Evolutionary conservation across 1,140 invertebrate genomes (phyloP), one percentile per base, ranked within the genome.

Genomic region (Spodoptera frugiperda): DNA sequence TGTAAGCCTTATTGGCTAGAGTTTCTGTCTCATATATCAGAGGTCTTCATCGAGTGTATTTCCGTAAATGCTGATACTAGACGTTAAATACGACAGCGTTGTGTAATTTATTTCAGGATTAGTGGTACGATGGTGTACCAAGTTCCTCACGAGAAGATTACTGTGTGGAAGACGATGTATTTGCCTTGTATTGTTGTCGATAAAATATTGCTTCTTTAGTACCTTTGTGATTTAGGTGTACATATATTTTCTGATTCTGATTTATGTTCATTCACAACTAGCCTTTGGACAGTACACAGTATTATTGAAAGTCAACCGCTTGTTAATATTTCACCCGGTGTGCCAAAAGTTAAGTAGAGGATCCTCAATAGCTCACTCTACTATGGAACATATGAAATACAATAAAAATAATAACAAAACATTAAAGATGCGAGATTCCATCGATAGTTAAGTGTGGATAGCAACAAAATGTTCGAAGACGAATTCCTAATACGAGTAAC

Each of bases 101-200:
- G 25, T 14, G 67, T 54, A 70, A 70, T 70, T 70, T 54, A 70
- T 70, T 70, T 53, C 19, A 70, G 49, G 67, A 70, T 70, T 70
- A 70, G 21, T 51, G 51, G 30, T 54, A 53, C 54, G 54, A n/a
- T 51, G 51, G 30, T 54, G 19, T 54, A 51, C 25, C 51, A 19
- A 70, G 49, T 39, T 70, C 25, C 67, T 68, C 25, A 48, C 10
- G 19, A 30, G 9, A 25, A 54, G 25, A 54, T 70, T 49, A 49
- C 19, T 8, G 12, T n/a, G 15, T 21, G 49, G 39, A 49, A 63
- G 12, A 63, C 59, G 39, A 63, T 15, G 19, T n/a, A 63, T 30
- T 3, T 46, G 9, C 9, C 9, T 39, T 67, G 12, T 49, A 30
- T 8, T 49, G 19, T 33, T 63, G 59, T 63, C 15, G 59, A 63